Evolutionary conservation across 2,113 vertebrate species (phyloP), one percentile per base, ranked within the genome.

Genomic region (Lethenteron reissneri): DNA sequence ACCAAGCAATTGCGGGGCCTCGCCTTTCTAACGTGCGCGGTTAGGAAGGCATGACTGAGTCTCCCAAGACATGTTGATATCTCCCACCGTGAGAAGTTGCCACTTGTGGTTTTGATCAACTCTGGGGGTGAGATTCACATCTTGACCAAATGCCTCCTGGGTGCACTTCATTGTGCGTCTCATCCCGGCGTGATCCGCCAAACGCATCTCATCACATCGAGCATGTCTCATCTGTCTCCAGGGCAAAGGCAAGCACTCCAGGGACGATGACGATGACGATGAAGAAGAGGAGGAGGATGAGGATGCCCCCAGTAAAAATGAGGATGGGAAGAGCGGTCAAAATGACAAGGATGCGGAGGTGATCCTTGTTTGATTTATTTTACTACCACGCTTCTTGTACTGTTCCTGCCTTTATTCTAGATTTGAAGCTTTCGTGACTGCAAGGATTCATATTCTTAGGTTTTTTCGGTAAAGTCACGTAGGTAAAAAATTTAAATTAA

Each of bases 261-360:
- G 41, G 41, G 69, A 73, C 69, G 19, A 14, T 71, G 69, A 73
- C 25, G 72, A 58, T 5, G 69, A 57, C 17, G 72, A 70, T 5
- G 12, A 70, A n/a, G 68, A 70, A 58, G n/a, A 41, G 13, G 72
- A 73, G 8, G 57, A 70, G 56, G 72, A 58, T 8, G 79, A 76
- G 14, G 78, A 76, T 1, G 78, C 76, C 3, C 77, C 73, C 6
- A 77, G 71, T 1, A 75, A 75, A 15, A 58, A 72, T 8, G 78
- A 75, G 57, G 41, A 41, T 41, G 41, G 41, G 41, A 41, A 41
- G 41, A 41, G 41, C 41, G 41, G 5, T 41, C 41, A 41, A 7
- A 41, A 41, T 41, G 41, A 41, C 6, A 41, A 41, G 41, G 41
- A 41, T 41, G 41, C 41, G 5, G 41, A 41, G 41, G 41, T 41